Conservation (phyloP, 2,113 vertebrate genomes). For the Morone chrysops region DNA sequence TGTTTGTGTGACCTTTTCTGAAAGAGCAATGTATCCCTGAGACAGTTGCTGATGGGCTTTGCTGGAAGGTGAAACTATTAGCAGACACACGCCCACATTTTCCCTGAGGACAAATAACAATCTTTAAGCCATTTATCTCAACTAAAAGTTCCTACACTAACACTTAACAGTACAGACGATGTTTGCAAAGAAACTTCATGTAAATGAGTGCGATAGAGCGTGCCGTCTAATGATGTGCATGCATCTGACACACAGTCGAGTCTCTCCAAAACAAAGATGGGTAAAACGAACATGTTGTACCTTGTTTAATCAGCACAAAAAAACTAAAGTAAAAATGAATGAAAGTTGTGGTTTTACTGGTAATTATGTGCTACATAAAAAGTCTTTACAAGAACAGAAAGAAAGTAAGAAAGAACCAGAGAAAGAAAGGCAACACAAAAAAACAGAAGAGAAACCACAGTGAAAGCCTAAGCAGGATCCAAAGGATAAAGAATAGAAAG, state of each 20-base stretch:
- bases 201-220: slow-evolving; percentile 1
- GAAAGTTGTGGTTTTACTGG: rapidly evolving
- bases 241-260: background rate
- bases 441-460: slow-evolving; percentile 12
- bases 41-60: slow-evolving; percentile 9
- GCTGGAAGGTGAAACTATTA: slow-evolving; percentile 12
- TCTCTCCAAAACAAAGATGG: background rate
- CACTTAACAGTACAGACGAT: background rate
- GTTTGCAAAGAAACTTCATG: slow-evolving; percentile 1
- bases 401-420: background rate
- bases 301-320: background rate
- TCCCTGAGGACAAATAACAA: slow-evolving; percentile 52
- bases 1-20: slow-evolving; percentile 3
- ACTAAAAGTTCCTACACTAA: slow-evolving; percentile 38
- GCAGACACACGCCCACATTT: slow-evolving; percentile 23
- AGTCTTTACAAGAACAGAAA: background rate
- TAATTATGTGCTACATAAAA: too few relatives aligned
- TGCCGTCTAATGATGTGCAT: background rate
- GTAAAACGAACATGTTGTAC: background rate
- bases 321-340: background rate
- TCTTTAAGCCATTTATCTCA: slow-evolving; percentile 24
- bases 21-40: background rate
- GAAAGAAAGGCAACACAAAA: background rate
- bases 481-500: slow-evolving; percentile 23
- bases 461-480: slow-evolving; percentile 16